A percentile compares a stretch with the other conserved stretches of the same genome.
phyloP scores from a whole-genome alignment of 1,140 invertebrate species.

The Habropoda laboriosa region DNA sequence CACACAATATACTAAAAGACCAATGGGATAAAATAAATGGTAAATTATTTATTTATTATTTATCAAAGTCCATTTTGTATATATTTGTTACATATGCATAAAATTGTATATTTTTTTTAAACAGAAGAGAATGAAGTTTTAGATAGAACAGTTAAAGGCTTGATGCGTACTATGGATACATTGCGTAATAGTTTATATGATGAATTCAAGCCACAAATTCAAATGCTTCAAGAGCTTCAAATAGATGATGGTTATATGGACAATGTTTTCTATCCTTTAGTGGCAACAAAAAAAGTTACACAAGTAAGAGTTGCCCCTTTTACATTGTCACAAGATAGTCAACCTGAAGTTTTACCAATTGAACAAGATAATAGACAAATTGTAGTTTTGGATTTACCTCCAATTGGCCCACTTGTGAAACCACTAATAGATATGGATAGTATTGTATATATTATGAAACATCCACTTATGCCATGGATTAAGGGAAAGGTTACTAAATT shows the following conservation, averaged over 20 bases:
- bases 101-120: conserved; percentile 14
- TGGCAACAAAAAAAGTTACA: conserved; percentile 78
- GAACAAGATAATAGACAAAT: conserved; percentile 65
- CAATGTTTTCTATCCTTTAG: conserved; percentile 50
- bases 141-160: conserved; percentile 68
- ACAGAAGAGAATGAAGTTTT: conserved; percentile 67
- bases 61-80: neutral
- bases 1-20: conserved; percentile 63
- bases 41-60: conserved; percentile 55
- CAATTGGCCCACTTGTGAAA: conserved; percentile 73
- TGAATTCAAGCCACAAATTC: conserved; percentile 74
- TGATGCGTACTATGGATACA: conserved; percentile 73
- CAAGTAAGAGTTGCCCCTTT: conserved; percentile 64
- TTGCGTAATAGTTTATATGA: conserved; percentile 74
- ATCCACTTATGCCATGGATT: conserved; percentile 77
- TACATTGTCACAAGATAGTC: conserved; percentile 71
- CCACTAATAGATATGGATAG: conserved; percentile 70
- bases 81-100: neutral
- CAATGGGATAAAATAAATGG: conserved; percentile 69
- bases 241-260: conserved; percentile 67
- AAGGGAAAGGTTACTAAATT: conserved; percentile 71
- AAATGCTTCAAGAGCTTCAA: conserved; percentile 72
- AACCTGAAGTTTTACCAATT: conserved; percentile 80
- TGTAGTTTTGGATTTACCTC: conserved; percentile 71
- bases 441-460: conserved; percentile 78